phyloP scores from a whole-genome alignment of 2,888 invertebrate species.

The Geophilus truncorum region DNA sequence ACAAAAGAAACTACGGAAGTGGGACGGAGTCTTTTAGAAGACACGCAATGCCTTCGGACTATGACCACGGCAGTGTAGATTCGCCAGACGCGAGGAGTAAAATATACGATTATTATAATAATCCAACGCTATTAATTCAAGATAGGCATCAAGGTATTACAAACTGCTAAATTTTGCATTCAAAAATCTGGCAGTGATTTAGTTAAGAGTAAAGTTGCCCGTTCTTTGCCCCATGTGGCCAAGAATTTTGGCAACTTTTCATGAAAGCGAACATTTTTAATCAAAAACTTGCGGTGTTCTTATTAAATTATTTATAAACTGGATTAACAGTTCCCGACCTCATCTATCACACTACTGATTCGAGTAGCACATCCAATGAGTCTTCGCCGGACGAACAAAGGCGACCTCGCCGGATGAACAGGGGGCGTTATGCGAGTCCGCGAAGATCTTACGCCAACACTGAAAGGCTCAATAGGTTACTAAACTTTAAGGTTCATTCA shows the following conservation, averaged over 20 bases:
- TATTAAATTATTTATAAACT: not conserved
- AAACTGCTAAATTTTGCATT: not conserved
- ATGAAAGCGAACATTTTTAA: not conserved
- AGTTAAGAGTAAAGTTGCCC: not conserved
- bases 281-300: not conserved
- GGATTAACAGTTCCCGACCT: conserved; percentile 36
- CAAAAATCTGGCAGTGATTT: too few relatives aligned
- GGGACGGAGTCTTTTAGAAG: not conserved
- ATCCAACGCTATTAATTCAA: conserved; percentile 29
- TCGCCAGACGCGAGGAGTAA: conserved; percentile 29
- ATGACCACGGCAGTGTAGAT: conserved; percentile 28
- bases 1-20: conserved; percentile 28
- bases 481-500: not conserved
- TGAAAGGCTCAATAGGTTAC: conserved; percentile 30
- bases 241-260: not conserved
- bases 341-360: conserved; percentile 38
- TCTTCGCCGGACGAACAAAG: conserved; percentile 37
- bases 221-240: not conserved
- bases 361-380: conserved; percentile 37
- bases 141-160: conserved; percentile 31
- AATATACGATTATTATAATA: conserved; percentile 33
- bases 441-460: conserved; percentile 28
- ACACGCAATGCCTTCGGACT: not conserved
- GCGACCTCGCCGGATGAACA: conserved; percentile 14
- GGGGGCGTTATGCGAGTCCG: conserved; percentile 30